These are phyloP conservation scores for Onchidella celtica DNA, from an alignment of 2,888 invertebrate species.

Conservation along the genomic window DNA sequence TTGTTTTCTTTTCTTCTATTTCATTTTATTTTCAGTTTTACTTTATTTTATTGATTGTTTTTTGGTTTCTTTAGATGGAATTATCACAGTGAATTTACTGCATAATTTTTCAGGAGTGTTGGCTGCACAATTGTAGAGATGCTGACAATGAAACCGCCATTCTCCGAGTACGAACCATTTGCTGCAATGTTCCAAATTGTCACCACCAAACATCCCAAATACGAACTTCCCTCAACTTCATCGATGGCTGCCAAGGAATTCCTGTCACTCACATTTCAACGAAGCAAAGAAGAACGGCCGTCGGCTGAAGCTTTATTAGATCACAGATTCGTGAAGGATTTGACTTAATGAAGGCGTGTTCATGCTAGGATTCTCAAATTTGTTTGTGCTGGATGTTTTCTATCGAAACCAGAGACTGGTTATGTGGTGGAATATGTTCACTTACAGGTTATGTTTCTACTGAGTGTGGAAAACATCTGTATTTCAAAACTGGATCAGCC, in stretches of 20 bases:
- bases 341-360: conserved; percentile 45
- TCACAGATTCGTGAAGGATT: conserved; percentile 58
- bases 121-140: conserved; percentile 81
- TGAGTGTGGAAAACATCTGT: too few species aligned
- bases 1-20: too few species aligned
- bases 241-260: conserved; percentile 71
- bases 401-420: too few species aligned
- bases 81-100: too few species aligned
- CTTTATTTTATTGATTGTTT: too few species aligned
- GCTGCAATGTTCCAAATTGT: conserved; percentile 80
- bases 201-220: conserved; percentile 75
- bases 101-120: conserved; percentile 80
- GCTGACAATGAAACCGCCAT: conserved; percentile 79
- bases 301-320: conserved; percentile 73
- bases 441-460: too few species aligned
- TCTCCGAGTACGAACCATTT: conserved; percentile 79
- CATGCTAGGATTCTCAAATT: conserved; percentile 29
- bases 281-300: conserved; percentile 70
- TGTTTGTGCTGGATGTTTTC: background rate
- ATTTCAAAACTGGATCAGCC: too few species aligned
- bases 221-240: conserved; percentile 71
- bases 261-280: conserved; percentile 71
- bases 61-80: too few species aligned
- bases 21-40: too few species aligned
- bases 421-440: too few species aligned